These are phyloP conservation scores for Escarpia spicata DNA, from an alignment of 2,888 invertebrate species.

Conservation along the genomic window DNA sequence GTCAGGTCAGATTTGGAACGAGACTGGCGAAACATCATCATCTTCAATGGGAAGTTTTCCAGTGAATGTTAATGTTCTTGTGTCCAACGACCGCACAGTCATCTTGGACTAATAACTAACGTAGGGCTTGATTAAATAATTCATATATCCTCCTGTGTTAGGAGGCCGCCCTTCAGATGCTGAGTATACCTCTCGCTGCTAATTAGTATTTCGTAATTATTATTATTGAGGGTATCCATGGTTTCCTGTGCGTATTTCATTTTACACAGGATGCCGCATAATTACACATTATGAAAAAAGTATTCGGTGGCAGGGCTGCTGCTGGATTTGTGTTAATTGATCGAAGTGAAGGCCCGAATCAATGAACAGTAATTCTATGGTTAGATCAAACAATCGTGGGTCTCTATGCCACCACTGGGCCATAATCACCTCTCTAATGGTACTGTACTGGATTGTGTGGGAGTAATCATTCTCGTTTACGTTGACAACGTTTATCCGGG, in stretches of 20 bases:
- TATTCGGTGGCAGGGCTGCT: neutral
- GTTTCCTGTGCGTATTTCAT: slow-evolving; percentile 11
- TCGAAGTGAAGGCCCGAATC: neutral
- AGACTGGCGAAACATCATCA: neutral
- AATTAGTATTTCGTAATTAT: neutral
- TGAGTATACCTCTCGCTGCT: neutral
- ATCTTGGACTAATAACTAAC: neutral
- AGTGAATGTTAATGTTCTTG: neutral
- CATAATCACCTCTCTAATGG: neutral
- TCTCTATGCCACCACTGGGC: neutral
- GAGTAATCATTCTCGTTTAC: neutral
- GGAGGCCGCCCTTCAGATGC: neutral
- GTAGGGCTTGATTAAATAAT: slow-evolving; percentile 1
- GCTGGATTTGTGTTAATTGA: slow-evolving; percentile 8
- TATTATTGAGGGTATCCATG: slow-evolving; percentile 13
- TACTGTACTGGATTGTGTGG: neutral
- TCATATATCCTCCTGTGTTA: slow-evolving; percentile 2
- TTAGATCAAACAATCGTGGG: slow-evolving; percentile 8
- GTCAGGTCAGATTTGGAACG: neutral
- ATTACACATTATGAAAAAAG: slow-evolving; percentile 10
- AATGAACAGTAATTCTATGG: neutral
- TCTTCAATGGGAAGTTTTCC: neutral
- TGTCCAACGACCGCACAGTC: neutral
- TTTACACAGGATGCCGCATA: neutral
- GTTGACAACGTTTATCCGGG: neutral